Evolutionary conservation across 2,888 invertebrate species (phyloP).

Genomic region (Lydus trimaculatus): DNA sequence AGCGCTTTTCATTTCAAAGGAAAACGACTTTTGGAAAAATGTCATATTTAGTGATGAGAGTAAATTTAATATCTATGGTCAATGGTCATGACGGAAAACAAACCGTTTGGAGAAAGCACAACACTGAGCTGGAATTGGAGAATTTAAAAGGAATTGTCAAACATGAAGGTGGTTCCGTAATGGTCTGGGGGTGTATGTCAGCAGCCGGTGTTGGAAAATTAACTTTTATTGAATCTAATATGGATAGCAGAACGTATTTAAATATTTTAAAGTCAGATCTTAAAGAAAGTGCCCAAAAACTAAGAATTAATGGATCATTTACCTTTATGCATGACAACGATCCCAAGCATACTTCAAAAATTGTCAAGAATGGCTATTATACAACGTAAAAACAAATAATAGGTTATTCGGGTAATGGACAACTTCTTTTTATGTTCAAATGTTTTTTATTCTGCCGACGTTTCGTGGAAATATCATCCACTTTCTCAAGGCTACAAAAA

Average conservation of each 20-base stretch:
- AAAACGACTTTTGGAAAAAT: background rate
- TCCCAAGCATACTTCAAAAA: background rate
- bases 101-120: constrained; percentile 35
- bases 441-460: no score
- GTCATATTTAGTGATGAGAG: constrained; percentile 9
- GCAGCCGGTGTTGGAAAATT: background rate
- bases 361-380: constrained; percentile 11
- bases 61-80: background rate
- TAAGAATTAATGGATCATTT: constrained; percentile 9
- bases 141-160: constrained; percentile 38
- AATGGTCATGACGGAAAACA: constrained; percentile 16
- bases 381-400: no score
- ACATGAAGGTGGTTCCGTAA: constrained; percentile 41
- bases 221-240: constrained; percentile 11
- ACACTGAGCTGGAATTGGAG: constrained; percentile 30
- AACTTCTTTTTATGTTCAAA: no score
- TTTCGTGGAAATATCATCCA: no score
- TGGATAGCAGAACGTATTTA: constrained; percentile 12
- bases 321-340: constrained; percentile 13
- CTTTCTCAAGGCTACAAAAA: no score
- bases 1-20: background rate
- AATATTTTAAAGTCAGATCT: constrained; percentile 5
- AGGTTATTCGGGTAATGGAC: no score
- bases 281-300: constrained; percentile 13
- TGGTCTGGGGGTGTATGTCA: constrained; percentile 36